Evolutionary conservation across 2,888 invertebrate genomes (phyloP).

Genomic region (Pyrgus malvae): DNA sequence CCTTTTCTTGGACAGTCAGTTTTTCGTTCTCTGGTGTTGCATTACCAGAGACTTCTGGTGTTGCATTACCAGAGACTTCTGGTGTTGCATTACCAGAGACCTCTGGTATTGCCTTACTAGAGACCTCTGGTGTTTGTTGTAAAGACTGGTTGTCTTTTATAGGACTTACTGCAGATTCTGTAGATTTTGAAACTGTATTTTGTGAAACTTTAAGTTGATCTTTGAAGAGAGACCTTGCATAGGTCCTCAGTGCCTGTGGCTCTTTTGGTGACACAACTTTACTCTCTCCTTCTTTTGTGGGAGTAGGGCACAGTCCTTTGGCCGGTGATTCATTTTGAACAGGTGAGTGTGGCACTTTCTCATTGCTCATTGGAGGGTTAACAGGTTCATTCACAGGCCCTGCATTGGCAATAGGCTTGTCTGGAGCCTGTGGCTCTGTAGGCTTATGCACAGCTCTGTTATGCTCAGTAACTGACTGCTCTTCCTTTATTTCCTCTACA

Average conservation of each 20-base stretch:
- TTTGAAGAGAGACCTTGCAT: slow-evolving; percentile 28
- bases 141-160: background rate
- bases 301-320: background rate
- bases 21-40: background rate
- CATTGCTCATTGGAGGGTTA: background rate
- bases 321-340: background rate
- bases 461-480: slow-evolving; percentile 25
- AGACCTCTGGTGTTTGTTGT: background rate
- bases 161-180: background rate
- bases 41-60: too few species aligned
- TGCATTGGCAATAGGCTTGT: background rate
- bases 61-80: too few species aligned
- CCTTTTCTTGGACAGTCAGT: background rate
- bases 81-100: too few species aligned
- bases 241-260: background rate
- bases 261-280: slow-evolving; percentile 13
- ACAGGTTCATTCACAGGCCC: slow-evolving; percentile 7
- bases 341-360: background rate
- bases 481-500: slow-evolving; percentile 58
- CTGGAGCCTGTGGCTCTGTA: slow-evolving; percentile 13
- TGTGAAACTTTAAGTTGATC: slow-evolving; percentile 25
- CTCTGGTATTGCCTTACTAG: background rate
- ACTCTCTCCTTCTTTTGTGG: background rate
- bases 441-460: slow-evolving; percentile 35
- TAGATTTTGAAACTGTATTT: slow-evolving; percentile 23